These are phyloP conservation scores for Noctua fimbriata DNA, from an alignment of 2,888 invertebrate genomes.

Conservation along the genomic window DNA sequence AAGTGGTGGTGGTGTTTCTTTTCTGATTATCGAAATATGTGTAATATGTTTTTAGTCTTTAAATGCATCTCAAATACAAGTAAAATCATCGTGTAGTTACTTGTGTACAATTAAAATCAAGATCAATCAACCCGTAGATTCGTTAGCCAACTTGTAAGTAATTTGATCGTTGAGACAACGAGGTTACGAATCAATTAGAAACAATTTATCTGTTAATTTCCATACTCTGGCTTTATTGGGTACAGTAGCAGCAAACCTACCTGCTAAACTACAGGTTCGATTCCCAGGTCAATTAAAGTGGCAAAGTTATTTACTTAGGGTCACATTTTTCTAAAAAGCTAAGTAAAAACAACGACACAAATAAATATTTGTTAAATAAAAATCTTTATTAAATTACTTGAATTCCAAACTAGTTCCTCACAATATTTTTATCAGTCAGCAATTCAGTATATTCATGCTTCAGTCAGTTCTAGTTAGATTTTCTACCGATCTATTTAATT, in stretches of 20 bases:
- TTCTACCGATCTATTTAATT: background rate
- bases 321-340: background rate
- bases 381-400: conserved; percentile 4
- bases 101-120: conserved; percentile 55
- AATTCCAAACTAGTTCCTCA: conserved; percentile 5
- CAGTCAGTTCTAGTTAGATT: background rate
- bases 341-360: background rate
- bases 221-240: conserved; percentile 29
- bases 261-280: background rate
- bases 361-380: conserved; percentile 10
- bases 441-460: background rate
- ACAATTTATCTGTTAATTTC: conserved; percentile 53
- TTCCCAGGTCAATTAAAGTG: background rate
- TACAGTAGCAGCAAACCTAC: background rate
- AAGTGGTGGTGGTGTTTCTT: too few species aligned
- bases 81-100: conserved; percentile 5
- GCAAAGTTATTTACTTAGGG: background rate
- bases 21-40: background rate
- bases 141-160: conserved; percentile 31
- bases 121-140: conserved; percentile 49
- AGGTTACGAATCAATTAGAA: conserved; percentile 55
- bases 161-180: conserved; percentile 50
- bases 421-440: background rate
- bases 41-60: background rate
- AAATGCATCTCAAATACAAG: background rate